These are phyloP conservation scores for Lanistes nyassanus DNA, from an alignment of 1,140 invertebrate species.

Conservation along the genomic window DNA sequence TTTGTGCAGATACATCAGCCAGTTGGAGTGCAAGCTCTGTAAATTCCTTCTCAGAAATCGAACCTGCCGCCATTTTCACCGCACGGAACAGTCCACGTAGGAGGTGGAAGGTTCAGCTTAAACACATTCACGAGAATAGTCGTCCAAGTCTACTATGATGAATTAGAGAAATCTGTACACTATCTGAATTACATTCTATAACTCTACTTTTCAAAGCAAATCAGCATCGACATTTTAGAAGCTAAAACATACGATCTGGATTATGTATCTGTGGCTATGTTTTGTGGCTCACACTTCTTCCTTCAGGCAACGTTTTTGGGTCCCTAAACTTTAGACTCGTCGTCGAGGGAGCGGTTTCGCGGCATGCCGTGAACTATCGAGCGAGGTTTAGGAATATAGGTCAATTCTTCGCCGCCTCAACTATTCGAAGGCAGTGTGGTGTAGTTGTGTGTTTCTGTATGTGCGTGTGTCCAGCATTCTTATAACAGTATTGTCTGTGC, in stretches of 20 bases:
- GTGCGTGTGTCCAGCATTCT: background rate
- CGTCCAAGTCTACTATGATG: too few relatives aligned
- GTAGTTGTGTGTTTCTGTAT: background rate
- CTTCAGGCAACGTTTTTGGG: too few relatives aligned
- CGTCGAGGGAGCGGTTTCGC: background rate
- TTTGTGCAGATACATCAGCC: slow-evolving; percentile 34
- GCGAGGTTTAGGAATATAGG: slow-evolving; percentile 8
- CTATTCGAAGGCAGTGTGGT: background rate
- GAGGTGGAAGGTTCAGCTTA: slow-evolving; percentile 32
- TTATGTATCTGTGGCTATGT: too few relatives aligned
- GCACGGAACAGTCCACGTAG: slow-evolving; percentile 32
- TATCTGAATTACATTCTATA: too few relatives aligned
- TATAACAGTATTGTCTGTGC: too few relatives aligned
- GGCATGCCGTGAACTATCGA: slow-evolving; percentile 8
- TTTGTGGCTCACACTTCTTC: too few relatives aligned
- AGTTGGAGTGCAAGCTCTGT: slow-evolving; percentile 34
- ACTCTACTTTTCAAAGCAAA: too few relatives aligned
- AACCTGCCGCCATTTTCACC: slow-evolving; percentile 51
- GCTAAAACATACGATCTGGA: too few relatives aligned
- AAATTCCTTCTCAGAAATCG: slow-evolving; percentile 50
- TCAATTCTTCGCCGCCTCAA: background rate
- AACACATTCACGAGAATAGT: slow-evolving; percentile 18
- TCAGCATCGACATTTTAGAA: too few relatives aligned
- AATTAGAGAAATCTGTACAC: too few relatives aligned
- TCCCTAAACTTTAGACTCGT: background rate